Conservation (phyloP, 2,797 vertebrate species). For the Phrynocephalus vlangalii region DNA sequence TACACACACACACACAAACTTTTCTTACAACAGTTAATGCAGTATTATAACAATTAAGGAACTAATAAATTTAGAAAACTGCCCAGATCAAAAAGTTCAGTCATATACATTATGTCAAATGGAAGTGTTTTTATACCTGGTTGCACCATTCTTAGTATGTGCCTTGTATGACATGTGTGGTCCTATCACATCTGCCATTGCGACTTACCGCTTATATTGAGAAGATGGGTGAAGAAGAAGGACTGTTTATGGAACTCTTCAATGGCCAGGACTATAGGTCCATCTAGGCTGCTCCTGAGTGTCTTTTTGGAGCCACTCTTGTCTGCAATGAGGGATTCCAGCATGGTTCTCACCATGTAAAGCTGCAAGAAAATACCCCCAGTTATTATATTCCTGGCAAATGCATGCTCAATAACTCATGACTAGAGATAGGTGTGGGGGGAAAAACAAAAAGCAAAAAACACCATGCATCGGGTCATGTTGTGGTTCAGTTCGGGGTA, state of each 20-base stretch:
- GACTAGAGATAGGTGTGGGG: not conserved
- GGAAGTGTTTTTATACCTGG: not conserved
- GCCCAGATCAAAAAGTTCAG: not conserved
- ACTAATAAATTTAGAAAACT: not conserved
- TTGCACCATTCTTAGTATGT: not conserved
- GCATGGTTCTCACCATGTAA: conserved; percentile 99
- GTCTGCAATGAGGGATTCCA: conserved; percentile 97
- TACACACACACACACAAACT: not conserved
- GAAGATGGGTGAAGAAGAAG: conserved; percentile 98
- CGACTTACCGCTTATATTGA: conserved; percentile 94
- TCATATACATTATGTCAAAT: not conserved
- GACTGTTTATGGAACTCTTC: conserved; percentile 99
- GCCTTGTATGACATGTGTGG: not conserved
- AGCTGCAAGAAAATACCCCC: conserved; percentile 79
- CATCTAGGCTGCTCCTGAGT: conserved; percentile 94
- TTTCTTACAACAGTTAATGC: not conserved
- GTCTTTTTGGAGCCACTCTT: conserved; percentile 99
- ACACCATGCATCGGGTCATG: no score
- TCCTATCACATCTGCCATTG: not conserved
- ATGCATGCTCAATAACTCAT: not conserved
- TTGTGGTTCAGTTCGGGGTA: no score
- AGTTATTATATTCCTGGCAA: not conserved
- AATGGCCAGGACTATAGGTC: conserved; percentile 95
- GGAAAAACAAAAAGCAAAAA: no score
- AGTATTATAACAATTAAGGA: not conserved